Base-by-base conservation (phyloP, 2,113 vertebrate genomes). In the Actinemys pallida region DNA sequence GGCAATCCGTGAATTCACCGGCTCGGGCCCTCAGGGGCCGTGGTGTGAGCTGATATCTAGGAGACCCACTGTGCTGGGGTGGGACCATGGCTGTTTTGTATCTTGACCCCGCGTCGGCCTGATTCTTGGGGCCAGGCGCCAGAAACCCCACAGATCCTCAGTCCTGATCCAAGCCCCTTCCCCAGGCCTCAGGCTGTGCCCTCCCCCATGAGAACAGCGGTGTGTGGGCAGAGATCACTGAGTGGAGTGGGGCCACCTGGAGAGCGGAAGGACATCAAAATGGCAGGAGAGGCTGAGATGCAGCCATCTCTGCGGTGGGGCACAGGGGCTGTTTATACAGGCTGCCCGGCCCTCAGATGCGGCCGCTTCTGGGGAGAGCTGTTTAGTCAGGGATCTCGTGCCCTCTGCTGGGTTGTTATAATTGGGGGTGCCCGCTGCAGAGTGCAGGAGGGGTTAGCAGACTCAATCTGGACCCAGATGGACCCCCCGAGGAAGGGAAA, bases 1-100 rank as follows among this genome's bases (percentile, higher is more conserved):
- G 35, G 35, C 35, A 39, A 8, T 3, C 8, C 2, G 4, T 16
- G 3, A 39, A 20, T 39, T 72, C 8, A 19, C 16, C 8, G 2
- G n/a, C 65, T 72, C 19, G 8, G 35, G 7, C 35, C 35, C 7
- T 20, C 16, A 7, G 17, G 35, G 35, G 17, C n/a, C 19, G 5
- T n/a, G 65, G 17, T 3, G 3, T 16, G 59, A 35, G 35, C 17
- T 7, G 62, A 8, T 16, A 35, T n/a, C 16, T 8, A 17, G 62
- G 62, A 17, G 35, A 69, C 16, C 35, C 6, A 4, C 62, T 4
- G 16, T 17, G 31, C 35, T 39, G 35, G 65, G 65, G 31, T n/a
- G 62, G 62, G 31, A 69, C 62, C 16, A 9, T 17, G 31, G 35
- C 14, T 2, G 16, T 6, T 22, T 10, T 27, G 24, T 57, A 24